Evolutionary conservation across 1,140 invertebrate species (phyloP).

Genomic region (Saccostrea glomerata): DNA sequence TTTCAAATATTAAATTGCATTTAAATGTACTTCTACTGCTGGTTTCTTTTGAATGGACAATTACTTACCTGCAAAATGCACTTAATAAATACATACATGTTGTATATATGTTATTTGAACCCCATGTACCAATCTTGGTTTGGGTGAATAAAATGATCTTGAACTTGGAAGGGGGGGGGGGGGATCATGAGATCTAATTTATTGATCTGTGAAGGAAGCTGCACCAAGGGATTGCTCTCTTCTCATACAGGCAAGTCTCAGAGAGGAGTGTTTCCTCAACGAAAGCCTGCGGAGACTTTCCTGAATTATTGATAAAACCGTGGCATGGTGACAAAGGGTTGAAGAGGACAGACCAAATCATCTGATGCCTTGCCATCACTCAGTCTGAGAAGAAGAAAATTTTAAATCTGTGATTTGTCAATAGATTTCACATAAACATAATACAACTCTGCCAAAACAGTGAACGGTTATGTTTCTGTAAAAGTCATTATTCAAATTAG

Average conservation of each 20-base stretch:
- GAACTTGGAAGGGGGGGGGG: no score
- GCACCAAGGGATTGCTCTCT: background rate
- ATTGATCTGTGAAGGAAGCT: constrained; percentile 5
- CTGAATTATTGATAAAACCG: background rate
- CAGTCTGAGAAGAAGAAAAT: background rate
- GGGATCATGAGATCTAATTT: background rate
- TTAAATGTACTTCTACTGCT: no score
- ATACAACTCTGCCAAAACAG: background rate
- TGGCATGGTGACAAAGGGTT: background rate
- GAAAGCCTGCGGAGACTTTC: background rate
- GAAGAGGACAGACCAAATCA: background rate
- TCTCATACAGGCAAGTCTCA: background rate
- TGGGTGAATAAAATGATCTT: no score
- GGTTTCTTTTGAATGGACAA: no score
- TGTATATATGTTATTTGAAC: no score
- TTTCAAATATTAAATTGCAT: no score
- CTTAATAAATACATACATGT: no score
- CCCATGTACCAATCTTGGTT: no score
- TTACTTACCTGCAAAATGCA: no score
- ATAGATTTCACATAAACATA: background rate
- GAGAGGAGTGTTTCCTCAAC: background rate
- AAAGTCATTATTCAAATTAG: constrained; percentile 23
- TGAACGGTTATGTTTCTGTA: background rate
- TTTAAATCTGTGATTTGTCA: background rate
- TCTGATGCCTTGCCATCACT: background rate